These are phyloP conservation scores for Plectropomus leopardus DNA, from an alignment of 2,113 vertebrate species.

Conservation along the genomic window DNA sequence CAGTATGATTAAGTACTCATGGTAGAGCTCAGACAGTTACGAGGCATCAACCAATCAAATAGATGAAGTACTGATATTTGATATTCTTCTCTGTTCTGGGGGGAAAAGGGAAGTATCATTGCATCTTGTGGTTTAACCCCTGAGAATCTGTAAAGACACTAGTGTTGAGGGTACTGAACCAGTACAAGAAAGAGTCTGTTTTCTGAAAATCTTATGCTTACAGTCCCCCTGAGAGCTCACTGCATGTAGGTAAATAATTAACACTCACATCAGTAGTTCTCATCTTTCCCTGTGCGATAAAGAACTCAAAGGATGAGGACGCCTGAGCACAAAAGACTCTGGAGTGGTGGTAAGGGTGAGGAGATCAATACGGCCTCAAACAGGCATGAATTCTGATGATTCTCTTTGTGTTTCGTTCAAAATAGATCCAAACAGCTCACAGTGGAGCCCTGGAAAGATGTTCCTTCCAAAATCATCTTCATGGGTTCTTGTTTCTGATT, in stretches of 20 bases:
- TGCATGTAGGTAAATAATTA: conserved; percentile 70
- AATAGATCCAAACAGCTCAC: background rate
- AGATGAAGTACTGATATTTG: background rate
- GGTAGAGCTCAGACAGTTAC: background rate
- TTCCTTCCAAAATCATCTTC: background rate
- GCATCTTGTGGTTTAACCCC: background rate
- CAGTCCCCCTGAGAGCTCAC: conserved; percentile 1
- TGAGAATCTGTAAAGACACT: conserved; percentile 33
- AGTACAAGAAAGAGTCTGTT: background rate
- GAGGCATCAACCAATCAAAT: background rate
- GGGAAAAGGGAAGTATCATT: background rate
- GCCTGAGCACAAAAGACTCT: conserved; percentile 27
- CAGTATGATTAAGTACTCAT: background rate
- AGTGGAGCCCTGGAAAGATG: background rate
- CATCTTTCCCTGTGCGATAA: conserved; percentile 29
- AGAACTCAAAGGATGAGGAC: conserved; percentile 41
- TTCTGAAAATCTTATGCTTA: background rate
- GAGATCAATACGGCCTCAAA: conserved; percentile 58
- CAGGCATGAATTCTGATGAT: conserved; percentile 39
- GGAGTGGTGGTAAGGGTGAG: conserved; percentile 21
- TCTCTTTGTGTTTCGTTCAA: conserved; percentile 45
- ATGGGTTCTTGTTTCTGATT: background rate
- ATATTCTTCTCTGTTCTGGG: background rate
- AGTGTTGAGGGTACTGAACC: conserved; percentile 26
- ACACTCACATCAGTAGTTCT: conserved; percentile 60